Conservation (phyloP, 1,140 invertebrate genomes). For the Papilio glaucus region DNA sequence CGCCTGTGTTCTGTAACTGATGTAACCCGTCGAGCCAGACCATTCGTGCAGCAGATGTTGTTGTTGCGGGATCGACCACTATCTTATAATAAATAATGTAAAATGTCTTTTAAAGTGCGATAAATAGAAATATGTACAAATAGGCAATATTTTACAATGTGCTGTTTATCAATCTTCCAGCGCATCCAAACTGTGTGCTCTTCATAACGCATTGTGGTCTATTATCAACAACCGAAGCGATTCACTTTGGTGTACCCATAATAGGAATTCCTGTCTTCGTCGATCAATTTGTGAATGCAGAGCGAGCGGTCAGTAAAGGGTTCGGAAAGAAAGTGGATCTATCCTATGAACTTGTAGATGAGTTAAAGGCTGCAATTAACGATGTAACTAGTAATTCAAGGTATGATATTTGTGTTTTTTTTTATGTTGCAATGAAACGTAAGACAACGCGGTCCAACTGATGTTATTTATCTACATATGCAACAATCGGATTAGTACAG, state of each 20-base stretch:
- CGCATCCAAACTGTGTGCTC: conserved; percentile 50
- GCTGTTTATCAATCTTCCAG: too few species aligned
- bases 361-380: conserved; percentile 43
- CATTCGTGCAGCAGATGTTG: too few species aligned
- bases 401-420: conserved; percentile 20
- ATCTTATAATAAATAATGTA: too few species aligned
- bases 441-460: too few species aligned
- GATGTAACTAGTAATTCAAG: conserved; percentile 41
- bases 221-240: conserved; percentile 86
- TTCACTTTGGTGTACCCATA: conserved; percentile 86
- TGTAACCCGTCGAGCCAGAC: too few species aligned
- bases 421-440: too few species aligned
- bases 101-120: too few species aligned
- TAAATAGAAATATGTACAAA: too few species aligned
- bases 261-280: conserved; percentile 87
- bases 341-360: conserved; percentile 38
- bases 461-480: too few species aligned
- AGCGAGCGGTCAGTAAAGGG: conserved; percentile 64
- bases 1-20: too few species aligned
- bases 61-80: too few species aligned
- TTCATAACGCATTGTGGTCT: conserved; percentile 88
- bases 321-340: conserved; percentile 63
- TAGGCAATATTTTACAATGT: background rate
- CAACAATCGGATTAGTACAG: too few species aligned
- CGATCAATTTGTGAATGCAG: conserved; percentile 84